Conservation (phyloP, 2,113 vertebrate species). For the Dunckerocampus dactyliophorus region DNA sequence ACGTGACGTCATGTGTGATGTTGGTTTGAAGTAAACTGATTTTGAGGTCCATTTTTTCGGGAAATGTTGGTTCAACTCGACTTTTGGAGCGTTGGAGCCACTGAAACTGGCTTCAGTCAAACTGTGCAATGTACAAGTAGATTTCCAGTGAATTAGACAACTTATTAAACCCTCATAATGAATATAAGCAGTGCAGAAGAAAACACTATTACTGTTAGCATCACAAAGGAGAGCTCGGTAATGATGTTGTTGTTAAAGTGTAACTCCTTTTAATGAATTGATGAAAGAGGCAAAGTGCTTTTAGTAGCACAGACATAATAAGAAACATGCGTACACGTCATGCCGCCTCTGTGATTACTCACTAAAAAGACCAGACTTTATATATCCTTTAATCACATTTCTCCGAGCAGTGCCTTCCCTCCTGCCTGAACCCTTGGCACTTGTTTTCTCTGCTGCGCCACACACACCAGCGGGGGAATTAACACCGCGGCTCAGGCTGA, state of each 20-base stretch:
- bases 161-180: constrained; percentile 39
- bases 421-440: constrained; percentile 32
- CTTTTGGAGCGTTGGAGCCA: constrained; percentile 7
- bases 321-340: background rate
- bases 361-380: constrained; percentile 9
- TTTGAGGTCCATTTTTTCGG: too few species aligned
- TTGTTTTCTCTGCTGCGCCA: constrained; percentile 32
- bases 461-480: constrained; percentile 40
- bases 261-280: constrained; percentile 17
- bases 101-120: constrained; percentile 16
- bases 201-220: too few species aligned
- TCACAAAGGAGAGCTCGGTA: too few species aligned
- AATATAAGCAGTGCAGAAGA: constrained; percentile 24
- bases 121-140: too few species aligned
- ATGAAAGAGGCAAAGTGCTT: background rate
- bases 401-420: constrained; percentile 36
- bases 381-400: constrained; percentile 44
- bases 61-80: too few species aligned
- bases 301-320: background rate
- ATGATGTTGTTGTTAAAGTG: background rate
- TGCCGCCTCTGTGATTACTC: constrained; percentile 11
- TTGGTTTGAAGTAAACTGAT: constrained; percentile 11
- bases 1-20: too few species aligned
- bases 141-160: too few species aligned
- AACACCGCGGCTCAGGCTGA: constrained; percentile 30